Evolutionary conservation across 2,888 invertebrate species (phyloP).

Genomic region (Lymantria monacha): DNA sequence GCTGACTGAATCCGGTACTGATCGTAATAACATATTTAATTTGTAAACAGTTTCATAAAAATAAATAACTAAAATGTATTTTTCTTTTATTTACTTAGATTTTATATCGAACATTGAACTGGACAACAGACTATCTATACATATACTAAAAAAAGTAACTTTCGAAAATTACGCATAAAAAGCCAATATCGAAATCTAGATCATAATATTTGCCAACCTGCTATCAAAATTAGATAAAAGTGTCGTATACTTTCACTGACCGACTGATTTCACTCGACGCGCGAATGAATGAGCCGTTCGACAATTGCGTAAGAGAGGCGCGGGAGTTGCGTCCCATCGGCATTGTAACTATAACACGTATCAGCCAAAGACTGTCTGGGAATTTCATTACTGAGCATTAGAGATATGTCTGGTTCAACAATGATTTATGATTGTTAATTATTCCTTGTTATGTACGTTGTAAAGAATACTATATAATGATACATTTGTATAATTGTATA

Average conservation of each 20-base stretch:
- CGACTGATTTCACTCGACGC: slow-evolving; percentile 69
- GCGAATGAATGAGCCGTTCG: slow-evolving; percentile 51
- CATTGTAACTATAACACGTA: slow-evolving; percentile 18
- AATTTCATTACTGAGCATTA: slow-evolving; percentile 18
- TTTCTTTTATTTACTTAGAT: too few relatives aligned
- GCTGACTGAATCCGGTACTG: too few relatives aligned
- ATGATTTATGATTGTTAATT: background rate
- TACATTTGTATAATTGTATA: background rate
- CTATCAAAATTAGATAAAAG: slow-evolving; percentile 73
- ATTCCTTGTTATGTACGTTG: background rate
- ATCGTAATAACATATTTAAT: too few relatives aligned
- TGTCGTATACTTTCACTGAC: slow-evolving; percentile 71
- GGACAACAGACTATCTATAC: too few relatives aligned
- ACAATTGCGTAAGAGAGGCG: slow-evolving; percentile 58
- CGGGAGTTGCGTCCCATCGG: slow-evolving; percentile 24
- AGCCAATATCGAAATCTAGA: slow-evolving; percentile 11
- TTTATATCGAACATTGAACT: too few relatives aligned
- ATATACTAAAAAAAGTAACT: background rate
- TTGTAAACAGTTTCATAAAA: too few relatives aligned
- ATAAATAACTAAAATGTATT: too few relatives aligned
- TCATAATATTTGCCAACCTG: slow-evolving; percentile 20
- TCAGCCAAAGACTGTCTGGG: slow-evolving; percentile 17
- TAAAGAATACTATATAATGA: background rate
- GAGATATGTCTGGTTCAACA: slow-evolving; percentile 1
- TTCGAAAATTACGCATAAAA: background rate